Conservation (phyloP, 2,888 invertebrate species). For the Quadroppia sp. region DNA sequence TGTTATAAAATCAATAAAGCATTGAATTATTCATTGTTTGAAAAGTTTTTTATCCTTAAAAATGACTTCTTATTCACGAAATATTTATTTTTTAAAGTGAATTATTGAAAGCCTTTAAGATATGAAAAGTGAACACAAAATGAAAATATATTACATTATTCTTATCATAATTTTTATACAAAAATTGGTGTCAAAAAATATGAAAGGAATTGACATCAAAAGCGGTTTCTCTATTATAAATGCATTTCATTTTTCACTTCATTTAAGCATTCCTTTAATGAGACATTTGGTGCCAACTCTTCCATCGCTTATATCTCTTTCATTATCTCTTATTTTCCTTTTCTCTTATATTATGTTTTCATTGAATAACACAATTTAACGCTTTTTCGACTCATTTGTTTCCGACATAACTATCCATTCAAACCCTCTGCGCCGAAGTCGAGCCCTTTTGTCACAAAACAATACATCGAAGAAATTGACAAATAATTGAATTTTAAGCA, state of each 20-base stretch:
- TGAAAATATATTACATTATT: not conserved
- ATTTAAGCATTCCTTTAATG: slow-evolving; percentile 9
- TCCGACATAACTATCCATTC: slow-evolving; percentile 3
- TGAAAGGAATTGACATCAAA: not conserved
- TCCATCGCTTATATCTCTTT: slow-evolving; percentile 5
- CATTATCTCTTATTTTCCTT: slow-evolving; percentile 17
- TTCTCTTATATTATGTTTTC: not conserved
- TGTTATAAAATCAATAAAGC: no score
- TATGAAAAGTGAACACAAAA: no score
- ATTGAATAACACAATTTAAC: slow-evolving; percentile 5
- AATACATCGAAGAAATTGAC: no score
- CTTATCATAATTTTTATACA: not conserved
- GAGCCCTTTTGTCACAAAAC: not conserved
- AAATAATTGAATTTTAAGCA: no score
- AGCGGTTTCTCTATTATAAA: not conserved
- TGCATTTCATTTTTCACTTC: not conserved
- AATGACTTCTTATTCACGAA: not conserved
- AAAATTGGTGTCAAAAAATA: not conserved
- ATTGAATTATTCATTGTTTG: no score
- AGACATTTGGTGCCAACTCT: slow-evolving; percentile 5
- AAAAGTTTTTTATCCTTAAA: no score
- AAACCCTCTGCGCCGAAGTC: not conserved
- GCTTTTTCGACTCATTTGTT: slow-evolving; percentile 24
- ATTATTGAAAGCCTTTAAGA: no score
- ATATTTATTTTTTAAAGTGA: not conserved